Evolutionary conservation across 1,140 invertebrate genomes (phyloP).

Genomic region (Sarcophaga peregrina): DNA sequence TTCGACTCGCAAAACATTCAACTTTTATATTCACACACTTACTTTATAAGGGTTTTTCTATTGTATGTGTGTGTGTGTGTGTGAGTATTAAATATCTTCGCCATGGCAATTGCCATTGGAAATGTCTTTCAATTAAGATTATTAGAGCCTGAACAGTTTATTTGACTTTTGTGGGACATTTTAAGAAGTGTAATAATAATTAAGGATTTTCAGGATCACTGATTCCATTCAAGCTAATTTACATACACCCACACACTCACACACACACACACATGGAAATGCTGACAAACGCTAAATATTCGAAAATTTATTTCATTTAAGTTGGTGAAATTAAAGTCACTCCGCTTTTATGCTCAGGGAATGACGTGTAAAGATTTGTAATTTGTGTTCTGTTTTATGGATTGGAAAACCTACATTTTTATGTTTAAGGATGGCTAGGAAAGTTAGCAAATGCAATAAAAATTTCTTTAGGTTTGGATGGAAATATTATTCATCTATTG

Average conservation of each 20-base stretch:
- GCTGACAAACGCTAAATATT: no score
- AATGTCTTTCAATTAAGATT: conserved; percentile 57
- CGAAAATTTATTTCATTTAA: no score
- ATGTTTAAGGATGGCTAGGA: no score
- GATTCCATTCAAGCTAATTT: background rate
- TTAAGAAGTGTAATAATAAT: conserved; percentile 53
- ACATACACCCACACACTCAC: background rate
- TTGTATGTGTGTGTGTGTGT: background rate
- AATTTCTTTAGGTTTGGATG: no score
- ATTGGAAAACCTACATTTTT: no score
- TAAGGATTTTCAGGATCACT: conserved; percentile 47
- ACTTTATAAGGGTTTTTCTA: background rate
- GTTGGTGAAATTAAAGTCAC: no score
- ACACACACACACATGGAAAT: background rate
- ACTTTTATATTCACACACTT: background rate
- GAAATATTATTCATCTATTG: no score
- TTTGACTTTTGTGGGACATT: conserved; percentile 55
- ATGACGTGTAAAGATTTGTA: conserved; percentile 5
- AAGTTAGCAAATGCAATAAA: no score
- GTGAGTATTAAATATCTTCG: conserved; percentile 25
- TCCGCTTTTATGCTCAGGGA: background rate
- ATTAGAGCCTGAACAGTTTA: conserved; percentile 55
- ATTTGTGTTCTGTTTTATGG: no score
- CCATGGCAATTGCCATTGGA: conserved; percentile 33
- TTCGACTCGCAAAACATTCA: background rate